These are phyloP conservation scores for Drosophila neotestacea DNA, from an alignment of 2,888 invertebrate species.

Conservation along the genomic window DNA sequence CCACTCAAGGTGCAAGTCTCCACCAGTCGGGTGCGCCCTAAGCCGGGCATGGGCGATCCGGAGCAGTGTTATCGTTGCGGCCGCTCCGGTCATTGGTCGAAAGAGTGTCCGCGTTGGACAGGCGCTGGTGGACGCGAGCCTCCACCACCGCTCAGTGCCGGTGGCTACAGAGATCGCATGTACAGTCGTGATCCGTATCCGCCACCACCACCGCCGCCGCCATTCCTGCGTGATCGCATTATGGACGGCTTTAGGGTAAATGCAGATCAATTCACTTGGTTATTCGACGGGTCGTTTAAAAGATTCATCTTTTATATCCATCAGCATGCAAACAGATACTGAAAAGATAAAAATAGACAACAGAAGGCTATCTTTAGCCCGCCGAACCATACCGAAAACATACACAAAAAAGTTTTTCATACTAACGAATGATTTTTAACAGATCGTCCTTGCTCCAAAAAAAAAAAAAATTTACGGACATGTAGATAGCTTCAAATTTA, in stretches of 20 bases:
- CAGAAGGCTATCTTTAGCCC: too few species aligned
- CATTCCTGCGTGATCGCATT: conserved; percentile 95
- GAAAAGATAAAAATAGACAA: too few species aligned
- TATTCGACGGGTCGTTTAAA: conserved; percentile 52
- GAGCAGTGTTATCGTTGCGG: conserved; percentile 98
- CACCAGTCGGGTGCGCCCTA: conserved; percentile 96
- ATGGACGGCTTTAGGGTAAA: conserved; percentile 95
- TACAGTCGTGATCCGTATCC: conserved; percentile 95
- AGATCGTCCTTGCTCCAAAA: too few species aligned
- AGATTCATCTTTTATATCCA: conserved; percentile 14
- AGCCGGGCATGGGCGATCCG: conserved; percentile 98
- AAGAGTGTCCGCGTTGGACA: conserved; percentile 92
- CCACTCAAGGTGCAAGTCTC: conserved; percentile 97
- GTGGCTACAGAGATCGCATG: conserved; percentile 93
- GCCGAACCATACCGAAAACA: too few species aligned
- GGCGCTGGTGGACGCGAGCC: conserved; percentile 85
- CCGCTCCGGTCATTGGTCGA: conserved; percentile 98
- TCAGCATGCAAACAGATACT: neutral
- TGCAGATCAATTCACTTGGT: conserved; percentile 52
- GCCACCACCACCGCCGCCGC: conserved; percentile 94
- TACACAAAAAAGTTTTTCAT: too few species aligned
- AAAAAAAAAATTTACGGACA: too few species aligned
- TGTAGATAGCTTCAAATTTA: too few species aligned
- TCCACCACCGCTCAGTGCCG: conserved; percentile 79
- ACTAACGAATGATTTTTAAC: too few species aligned